phyloP scores from a whole-genome alignment of 2,113 vertebrate genomes.

The Semicossyphus pulcher region DNA sequence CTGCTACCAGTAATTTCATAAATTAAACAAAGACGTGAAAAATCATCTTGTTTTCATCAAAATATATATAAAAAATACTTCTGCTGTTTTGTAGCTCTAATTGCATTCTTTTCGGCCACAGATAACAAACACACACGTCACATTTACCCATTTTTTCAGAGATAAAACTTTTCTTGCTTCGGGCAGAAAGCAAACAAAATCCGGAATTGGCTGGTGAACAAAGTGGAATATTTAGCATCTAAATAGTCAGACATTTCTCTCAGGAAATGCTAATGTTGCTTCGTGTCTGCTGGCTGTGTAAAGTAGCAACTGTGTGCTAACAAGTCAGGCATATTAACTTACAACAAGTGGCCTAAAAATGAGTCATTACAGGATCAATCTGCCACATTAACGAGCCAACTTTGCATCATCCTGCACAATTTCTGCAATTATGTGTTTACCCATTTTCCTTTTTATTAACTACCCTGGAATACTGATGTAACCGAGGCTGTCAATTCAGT shows the following conservation, averaged over 20 bases:
- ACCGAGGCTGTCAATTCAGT: too few relatives aligned
- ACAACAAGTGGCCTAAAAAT: neutral
- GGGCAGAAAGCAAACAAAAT: neutral
- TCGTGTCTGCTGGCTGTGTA: neutral
- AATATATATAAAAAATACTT: neutral
- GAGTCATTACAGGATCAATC: neutral
- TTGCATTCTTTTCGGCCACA: neutral
- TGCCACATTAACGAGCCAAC: neutral
- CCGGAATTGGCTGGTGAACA: neutral
- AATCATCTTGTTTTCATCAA: neutral
- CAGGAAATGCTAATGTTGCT: neutral
- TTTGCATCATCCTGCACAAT: too few relatives aligned
- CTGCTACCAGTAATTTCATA: conserved; percentile 6
- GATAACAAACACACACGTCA: neutral
- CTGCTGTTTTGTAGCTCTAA: neutral
- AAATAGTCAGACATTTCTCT: neutral
- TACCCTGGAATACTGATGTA: too few relatives aligned
- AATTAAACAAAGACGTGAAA: conserved; percentile 10
- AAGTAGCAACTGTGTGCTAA: neutral
- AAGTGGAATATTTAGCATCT: neutral
- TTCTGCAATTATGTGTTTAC: too few relatives aligned
- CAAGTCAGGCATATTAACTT: neutral
- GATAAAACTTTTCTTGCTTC: neutral
- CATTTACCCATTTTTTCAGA: too few relatives aligned
- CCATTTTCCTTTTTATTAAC: too few relatives aligned